These are phyloP conservation scores for Seira musarum DNA, from an alignment of 2,888 invertebrate species.

Conservation along the genomic window DNA sequence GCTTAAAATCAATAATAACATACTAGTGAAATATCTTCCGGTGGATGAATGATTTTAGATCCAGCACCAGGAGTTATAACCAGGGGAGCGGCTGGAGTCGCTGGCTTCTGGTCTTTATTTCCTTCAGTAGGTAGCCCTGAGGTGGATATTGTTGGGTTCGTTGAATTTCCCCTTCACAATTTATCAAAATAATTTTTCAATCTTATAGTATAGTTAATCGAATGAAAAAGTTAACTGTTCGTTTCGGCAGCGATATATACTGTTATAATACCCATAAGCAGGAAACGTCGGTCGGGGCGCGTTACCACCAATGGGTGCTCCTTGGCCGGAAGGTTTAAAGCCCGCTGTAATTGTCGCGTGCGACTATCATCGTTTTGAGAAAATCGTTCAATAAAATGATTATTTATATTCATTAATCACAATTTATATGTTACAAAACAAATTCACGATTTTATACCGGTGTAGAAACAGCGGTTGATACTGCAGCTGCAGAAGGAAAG, in stretches of 20 bases:
- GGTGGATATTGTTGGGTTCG: neutral
- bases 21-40: constrained; percentile 85
- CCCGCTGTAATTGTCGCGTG: constrained; percentile 75
- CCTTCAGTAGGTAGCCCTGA: neutral
- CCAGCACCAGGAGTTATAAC: constrained; percentile 87
- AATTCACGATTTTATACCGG: constrained; percentile 21
- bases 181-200: no score
- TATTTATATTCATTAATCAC: no score
- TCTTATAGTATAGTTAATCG: no score
- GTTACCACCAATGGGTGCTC: constrained; percentile 71
- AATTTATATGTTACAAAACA: no score
- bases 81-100: constrained; percentile 72
- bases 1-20: constrained; percentile 63
- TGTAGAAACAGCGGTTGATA: constrained; percentile 73
- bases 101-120: constrained; percentile 26
- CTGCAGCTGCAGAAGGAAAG: constrained; percentile 78
- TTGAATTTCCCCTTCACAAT: constrained; percentile 20
- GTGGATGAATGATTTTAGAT: constrained; percentile 93
- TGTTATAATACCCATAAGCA: constrained; percentile 79
- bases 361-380: no score
- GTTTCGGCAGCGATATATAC: neutral
- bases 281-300: constrained; percentile 82
- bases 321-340: constrained; percentile 74
- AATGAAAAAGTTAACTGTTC: no score
- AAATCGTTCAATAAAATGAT: no score